These are phyloP conservation scores for Tauraco erythrolophus DNA, from an alignment of 2,113 vertebrate species.

Conservation along the genomic window DNA sequence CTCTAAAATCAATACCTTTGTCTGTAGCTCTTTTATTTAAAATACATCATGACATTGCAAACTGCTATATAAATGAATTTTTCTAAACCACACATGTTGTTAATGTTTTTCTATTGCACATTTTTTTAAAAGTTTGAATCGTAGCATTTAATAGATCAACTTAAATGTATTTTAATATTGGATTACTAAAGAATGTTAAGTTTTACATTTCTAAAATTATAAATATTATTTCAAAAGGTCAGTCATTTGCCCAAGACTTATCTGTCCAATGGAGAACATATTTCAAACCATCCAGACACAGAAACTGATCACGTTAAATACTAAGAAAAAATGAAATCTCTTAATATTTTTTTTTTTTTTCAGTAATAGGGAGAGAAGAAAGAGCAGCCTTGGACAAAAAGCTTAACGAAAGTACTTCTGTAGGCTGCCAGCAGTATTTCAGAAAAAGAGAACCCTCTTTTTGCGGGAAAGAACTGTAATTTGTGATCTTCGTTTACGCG, in stretches of 20 bases:
- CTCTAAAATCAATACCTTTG: slow-evolving; percentile 96
- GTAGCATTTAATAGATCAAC: slow-evolving; percentile 83
- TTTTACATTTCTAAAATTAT: slow-evolving; percentile 91
- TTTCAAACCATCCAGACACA: slow-evolving; percentile 76
- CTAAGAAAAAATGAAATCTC: slow-evolving; percentile 59
- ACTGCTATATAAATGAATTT: slow-evolving; percentile 94
- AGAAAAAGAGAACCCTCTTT: neutral
- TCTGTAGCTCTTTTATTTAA: slow-evolving; percentile 96
- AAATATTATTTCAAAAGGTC: slow-evolving; percentile 97
- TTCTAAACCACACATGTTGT: slow-evolving; percentile 90
- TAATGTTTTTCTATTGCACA: slow-evolving; percentile 96
- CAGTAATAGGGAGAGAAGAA: neutral
- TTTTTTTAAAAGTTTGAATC: slow-evolving; percentile 87
- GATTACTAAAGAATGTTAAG: slow-evolving; percentile 89
- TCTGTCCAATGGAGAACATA: slow-evolving; percentile 76
- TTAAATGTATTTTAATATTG: slow-evolving; percentile 87
- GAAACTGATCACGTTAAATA: slow-evolving; percentile 73
- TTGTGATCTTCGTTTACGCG: neutral
- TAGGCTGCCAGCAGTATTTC: neutral
- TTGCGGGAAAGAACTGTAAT: neutral
- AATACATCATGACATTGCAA: slow-evolving; percentile 97
- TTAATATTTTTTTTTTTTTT: slow-evolving; percentile 53
- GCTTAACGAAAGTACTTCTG: neutral
- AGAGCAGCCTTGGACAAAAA: neutral
- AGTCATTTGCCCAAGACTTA: slow-evolving; percentile 81